Evolutionary conservation across 2,888 invertebrate species (phyloP).

Genomic region (Polydrusus cervinus): DNA sequence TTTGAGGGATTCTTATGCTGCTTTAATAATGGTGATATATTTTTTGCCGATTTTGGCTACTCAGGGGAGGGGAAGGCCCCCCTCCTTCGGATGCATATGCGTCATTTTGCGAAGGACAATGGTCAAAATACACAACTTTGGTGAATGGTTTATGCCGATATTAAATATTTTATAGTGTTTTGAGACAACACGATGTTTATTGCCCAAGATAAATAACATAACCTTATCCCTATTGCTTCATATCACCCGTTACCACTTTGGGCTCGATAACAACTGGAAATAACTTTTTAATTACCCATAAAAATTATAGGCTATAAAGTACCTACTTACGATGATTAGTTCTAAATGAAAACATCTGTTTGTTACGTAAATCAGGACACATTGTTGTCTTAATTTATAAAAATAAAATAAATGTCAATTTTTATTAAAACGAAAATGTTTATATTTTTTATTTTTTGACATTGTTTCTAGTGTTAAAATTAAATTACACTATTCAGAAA

Average conservation of each 20-base stretch:
- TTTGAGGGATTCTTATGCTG: no score
- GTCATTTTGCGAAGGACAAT: no score
- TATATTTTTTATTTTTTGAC: background rate
- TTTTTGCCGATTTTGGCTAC: no score
- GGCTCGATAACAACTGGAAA: conserved; percentile 23
- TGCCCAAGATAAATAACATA: background rate
- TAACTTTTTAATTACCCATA: conserved; percentile 33
- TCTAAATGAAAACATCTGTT: conserved; percentile 25
- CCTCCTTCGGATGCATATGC: no score
- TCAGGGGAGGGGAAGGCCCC: no score
- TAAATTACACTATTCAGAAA: no score
- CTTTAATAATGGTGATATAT: no score
- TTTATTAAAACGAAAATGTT: background rate
- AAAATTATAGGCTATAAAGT: conserved; percentile 27
- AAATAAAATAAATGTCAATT: background rate
- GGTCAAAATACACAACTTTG: no score
- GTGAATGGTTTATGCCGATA: background rate
- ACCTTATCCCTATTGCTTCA: conserved; percentile 2
- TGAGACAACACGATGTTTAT: conserved; percentile 10
- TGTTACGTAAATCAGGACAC: conserved; percentile 5
- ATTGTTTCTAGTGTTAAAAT: no score
- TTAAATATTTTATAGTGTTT: conserved; percentile 13
- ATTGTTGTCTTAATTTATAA: conserved; percentile 12
- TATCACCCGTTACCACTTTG: conserved; percentile 21
- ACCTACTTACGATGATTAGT: conserved; percentile 21